These are phyloP conservation scores for Babyrousa celebensis DNA, from an alignment of 2,797 vertebrate species.

Conservation along the genomic window DNA sequence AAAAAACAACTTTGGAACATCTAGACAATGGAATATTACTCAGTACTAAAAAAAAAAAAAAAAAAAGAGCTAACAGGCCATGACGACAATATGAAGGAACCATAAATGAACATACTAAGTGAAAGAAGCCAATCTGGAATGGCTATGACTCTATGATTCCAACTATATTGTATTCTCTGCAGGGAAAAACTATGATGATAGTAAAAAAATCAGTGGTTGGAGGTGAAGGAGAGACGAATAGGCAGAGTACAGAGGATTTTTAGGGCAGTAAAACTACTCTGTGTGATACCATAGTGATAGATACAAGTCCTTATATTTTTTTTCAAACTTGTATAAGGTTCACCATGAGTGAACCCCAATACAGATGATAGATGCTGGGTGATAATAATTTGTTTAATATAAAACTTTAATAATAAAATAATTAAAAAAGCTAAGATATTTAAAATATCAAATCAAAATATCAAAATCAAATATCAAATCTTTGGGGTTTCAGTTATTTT, in stretches of 20 bases:
- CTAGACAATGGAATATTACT: not conserved
- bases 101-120: not conserved
- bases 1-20: not conserved
- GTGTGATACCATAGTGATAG: not conserved
- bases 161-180: not conserved
- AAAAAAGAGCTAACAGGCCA: not conserved
- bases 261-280: not conserved
- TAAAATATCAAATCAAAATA: slow-evolving; percentile 38
- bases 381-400: not conserved
- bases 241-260: not conserved
- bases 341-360: not conserved
- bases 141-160: not conserved
- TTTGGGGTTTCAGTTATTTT: not conserved
- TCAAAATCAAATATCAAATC: no score
- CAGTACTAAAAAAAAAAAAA: not conserved
- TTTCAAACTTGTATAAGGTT: not conserved
- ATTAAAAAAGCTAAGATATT: not conserved
- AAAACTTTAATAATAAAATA: slow-evolving; percentile 39
- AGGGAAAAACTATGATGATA: not conserved
- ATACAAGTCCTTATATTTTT: not conserved
- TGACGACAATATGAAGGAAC: not conserved
- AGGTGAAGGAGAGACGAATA: not conserved
- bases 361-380: not conserved
- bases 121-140: not conserved
- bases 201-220: not conserved